A percentile compares a stretch with the other conserved stretches of the same genome.
Evolutionary conservation across 2,113 vertebrate species (phyloP).

Genomic region (Bostrychus sinensis): DNA sequence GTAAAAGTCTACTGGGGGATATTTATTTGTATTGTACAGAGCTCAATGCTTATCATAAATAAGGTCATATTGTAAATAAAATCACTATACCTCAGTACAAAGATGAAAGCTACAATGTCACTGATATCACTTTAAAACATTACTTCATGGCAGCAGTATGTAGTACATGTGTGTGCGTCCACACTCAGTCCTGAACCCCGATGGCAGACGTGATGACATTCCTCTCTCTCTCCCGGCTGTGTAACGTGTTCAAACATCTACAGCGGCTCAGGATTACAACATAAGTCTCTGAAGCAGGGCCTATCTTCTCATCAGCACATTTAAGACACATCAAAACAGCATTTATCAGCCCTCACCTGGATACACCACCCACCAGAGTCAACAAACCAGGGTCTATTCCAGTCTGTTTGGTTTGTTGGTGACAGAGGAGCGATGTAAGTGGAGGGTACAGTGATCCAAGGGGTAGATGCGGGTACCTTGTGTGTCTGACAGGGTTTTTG

Average conservation of each 20-base stretch:
- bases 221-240: conserved; percentile 33
- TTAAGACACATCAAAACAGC: conserved; percentile 65
- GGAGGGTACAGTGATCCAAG: conserved; percentile 2
- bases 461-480: conserved; percentile 43
- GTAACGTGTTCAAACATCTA: conserved; percentile 63
- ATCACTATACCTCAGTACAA: neutral
- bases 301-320: conserved; percentile 59
- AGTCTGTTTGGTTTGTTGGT: conserved; percentile 22
- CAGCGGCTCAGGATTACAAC: conserved; percentile 43
- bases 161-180: conserved; percentile 5
- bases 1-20: neutral
- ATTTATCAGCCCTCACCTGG: conserved; percentile 57
- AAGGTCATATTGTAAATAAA: too few species aligned
- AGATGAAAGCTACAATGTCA: neutral
- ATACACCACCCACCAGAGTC: conserved; percentile 44
- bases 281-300: conserved; percentile 28
- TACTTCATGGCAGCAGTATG: neutral
- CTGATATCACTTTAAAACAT: neutral
- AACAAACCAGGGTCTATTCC: conserved; percentile 23
- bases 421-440: conserved; percentile 28
- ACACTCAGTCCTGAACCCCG: neutral
- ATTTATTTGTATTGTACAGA: neutral
- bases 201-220: conserved; percentile 40
- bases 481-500: conserved; percentile 43
- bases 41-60: neutral